Evolutionary conservation across 2,888 invertebrate species (phyloP), one percentile per base, ranked within the genome.

Genomic region (Drosophila mimetica): DNA sequence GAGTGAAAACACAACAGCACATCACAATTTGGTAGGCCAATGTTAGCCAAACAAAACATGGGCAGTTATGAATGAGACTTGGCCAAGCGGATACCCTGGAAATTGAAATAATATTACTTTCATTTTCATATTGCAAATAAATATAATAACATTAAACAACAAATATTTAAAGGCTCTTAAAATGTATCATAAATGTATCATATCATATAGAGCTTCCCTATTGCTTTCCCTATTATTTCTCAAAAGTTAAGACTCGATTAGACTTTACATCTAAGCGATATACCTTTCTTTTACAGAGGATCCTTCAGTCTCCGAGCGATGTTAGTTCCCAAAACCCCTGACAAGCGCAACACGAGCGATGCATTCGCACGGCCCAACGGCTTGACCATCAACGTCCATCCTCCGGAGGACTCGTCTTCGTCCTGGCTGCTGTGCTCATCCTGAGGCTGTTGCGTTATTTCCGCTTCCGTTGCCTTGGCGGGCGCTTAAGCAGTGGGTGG

Each of bases 11-110:
- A 30, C 30, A 41, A 34, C 61, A 48, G 34, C 65, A 64, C 67
- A 52, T 36, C 67, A 34, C 67, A 64, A 71, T 55, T 71, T 30
- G 74, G 71, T 59, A 55, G 46, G 44, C 69, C 79, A 66, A 87
- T 86, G 79, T 85, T 82, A 72, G 72, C 83, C 66, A 79, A 86
- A 77, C 88, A 80, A 76, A 69, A 74, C 18, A 18, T 8, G 16
- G 28, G 18, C 28, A 37, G 13, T 5, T 2, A 11, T 1, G 1
- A 16, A 13, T 5, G 1, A 18, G 6, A 7, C 3, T 0, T 4
- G 11, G 9, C 5, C 9, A 2, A 6, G 14, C 18, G 3, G 0
- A 50, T 63, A 51, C 65, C 73, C 64, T 39, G 44, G 37, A 52
- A 36, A 9, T 1, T 37, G 4, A 11, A 11, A 30, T 30, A 25